Evolutionary conservation across 2,888 invertebrate genomes (phyloP), one percentile per base, ranked within the genome.

Genomic region (Didymodactylos carnosus): DNA sequence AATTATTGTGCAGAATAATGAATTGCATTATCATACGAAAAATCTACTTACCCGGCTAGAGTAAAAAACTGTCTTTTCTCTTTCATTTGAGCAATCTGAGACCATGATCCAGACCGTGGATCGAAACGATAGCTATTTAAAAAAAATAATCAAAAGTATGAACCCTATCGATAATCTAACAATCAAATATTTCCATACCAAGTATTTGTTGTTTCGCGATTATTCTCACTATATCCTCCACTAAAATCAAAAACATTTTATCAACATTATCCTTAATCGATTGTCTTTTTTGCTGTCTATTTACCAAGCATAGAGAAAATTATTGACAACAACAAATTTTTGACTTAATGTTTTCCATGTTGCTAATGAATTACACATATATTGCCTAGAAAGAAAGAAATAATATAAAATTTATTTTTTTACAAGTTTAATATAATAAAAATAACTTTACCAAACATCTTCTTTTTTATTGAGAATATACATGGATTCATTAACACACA

Each of bases 1-100:
- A 49, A 49, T 8, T 23, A 23, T 23, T 2, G 2, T 49, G 46
- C n/a, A 49, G 46, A 19, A 8, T 5, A 49, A 49, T 49, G 11
- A 53, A 16, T 13, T 19, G 3, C 19, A 5, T 46, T 46, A n/a
- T 46, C 3, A 46, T n/a, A 19, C n/a, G 5, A 46, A 29, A 16
- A 1, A 19, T 16, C 11, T 14, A n/a, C 35, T 62, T 62, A 62
- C 62, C 62, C 62, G 14, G 71, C 41, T 14, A 74, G 46, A 29
- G 74, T 71, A 69, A 74, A 74, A 72, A 74, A 74, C 71, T 74
- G 74, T 71, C 74, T 43, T 43, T 71, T 74, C 41, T 74, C 74
- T 46, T 71, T 71, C 29, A 74, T 51, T 39, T 53, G 25, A 3
- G 74, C 74, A 39, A 74, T 74, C 25, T 71, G 19, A 16, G 40